Base-by-base conservation (phyloP, 2,113 vertebrate genomes). In the Pomatorhinus ruficollis region DNA sequence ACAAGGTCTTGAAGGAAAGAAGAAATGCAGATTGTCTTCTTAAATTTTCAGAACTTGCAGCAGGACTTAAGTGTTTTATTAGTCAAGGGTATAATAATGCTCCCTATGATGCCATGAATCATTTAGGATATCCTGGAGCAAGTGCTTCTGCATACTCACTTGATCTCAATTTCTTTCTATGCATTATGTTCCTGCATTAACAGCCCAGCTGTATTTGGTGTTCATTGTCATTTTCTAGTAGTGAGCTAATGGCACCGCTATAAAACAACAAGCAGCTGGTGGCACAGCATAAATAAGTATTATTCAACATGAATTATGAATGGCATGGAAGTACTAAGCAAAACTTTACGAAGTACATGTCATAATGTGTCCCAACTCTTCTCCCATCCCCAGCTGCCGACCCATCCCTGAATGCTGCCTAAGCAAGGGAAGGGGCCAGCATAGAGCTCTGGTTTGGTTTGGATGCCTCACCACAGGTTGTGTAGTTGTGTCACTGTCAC, bases 201-300 rank as follows among this genome's bases (percentile, higher is more conserved):
- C 25, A 52, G 23, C 45, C 71, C 92, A 93, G 68, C 71, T 96
- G 75, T 49, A 92, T 83, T 94, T 81, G 47, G 52, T 74, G 60
- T n/a, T 90, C 39, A 37, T 54, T 91, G 87, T 80, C 50, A 74
- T 91, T 94, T 90, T 79, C 54, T 80, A 44, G 57, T 6, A 88
- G 54, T 37, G 49, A 90, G 64, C 42, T 86, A 85, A 94, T 85
- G 85, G 40, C 45, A 44, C 33, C 54, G 53, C 68, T 83, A 44
- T 80, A 92, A 94, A 95, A 83, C 53, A 95, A 75, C 1, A 6
- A 92, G 85, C 87, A 92, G 92, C 95, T 96, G 90, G 85, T 92
- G 39, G 71, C 79, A 86, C 17, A 80, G 45, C 37, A 90, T 64
- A 83, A 87, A 25, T 69, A 89, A 87, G 37, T 70, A 81, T 92